Base-by-base conservation (phyloP, 1,140 invertebrate species). In the Arctopsyche grandis region DNA sequence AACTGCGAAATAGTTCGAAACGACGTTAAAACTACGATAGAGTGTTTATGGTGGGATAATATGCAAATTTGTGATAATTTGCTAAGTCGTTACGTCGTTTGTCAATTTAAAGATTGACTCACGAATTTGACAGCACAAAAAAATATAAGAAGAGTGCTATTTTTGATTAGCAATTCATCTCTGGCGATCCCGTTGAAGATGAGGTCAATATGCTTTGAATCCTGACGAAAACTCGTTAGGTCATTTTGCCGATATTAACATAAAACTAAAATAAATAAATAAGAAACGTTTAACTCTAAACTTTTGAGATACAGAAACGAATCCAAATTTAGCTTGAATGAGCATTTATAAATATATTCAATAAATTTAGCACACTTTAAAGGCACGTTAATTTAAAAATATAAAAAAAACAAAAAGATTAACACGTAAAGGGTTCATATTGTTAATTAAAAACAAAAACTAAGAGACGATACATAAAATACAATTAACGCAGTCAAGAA, bases 191-290 rank as follows among this genome's bases (percentile, higher is more conserved):
- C 16, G 56, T 60, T 60, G 16, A 60, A 60, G 56, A 60, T 60
- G 56, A 21, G 14, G 56, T 60, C 56, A 60, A 60, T 19, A 60
- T 60, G 56, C n/a, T 19, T 56, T 19, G 21, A 60, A 60, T 19
- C 21, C 16, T 60, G 16, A n/a, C 7, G 16, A 60, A 60, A 19
- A 60, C 56, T 10, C 48, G 48, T 52, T 52, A 1, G 29, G 29
- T 38, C 16, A n/a, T 52, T 14, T 3, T n/a, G 10, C 16, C 1
- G 12, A 52, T 5, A 52, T 52, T n/a, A 52, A 52, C 48, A 52
- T 52, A 52, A 52, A 60, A 60, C 9, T 60, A 60, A 60, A 60
- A 60, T 60, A 60, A 60, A 60, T 60, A 60, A 52, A 60, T 60
- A 60, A 60, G 21, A 60, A 60, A 19, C 9, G 56, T 19, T 19